A percentile compares a stretch with the other conserved stretches of the same genome.
These are phyloP conservation scores for Papilio glaucus DNA, from an alignment of 1,140 invertebrate genomes.

Conservation along the genomic window DNA sequence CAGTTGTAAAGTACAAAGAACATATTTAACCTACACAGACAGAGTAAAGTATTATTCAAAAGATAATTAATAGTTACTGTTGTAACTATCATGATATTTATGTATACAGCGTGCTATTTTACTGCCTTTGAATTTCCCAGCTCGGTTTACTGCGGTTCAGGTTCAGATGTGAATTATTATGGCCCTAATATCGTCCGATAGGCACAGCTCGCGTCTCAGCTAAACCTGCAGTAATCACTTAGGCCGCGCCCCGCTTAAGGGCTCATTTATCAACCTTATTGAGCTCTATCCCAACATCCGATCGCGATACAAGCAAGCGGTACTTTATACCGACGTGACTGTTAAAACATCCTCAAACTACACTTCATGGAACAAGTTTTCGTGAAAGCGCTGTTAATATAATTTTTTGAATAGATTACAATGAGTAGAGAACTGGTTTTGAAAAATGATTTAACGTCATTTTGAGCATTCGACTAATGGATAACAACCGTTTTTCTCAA, in stretches of 20 bases:
- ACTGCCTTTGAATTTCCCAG: not conserved
- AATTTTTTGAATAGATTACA: no score
- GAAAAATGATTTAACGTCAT: no score
- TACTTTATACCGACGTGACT: slow-evolving; percentile 27
- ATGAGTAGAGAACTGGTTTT: no score
- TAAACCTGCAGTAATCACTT: slow-evolving; percentile 80
- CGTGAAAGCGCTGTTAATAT: not conserved
- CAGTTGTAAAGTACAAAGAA: no score
- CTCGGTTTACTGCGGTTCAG: not conserved
- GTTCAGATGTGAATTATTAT: slow-evolving; percentile 19
- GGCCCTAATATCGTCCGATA: slow-evolving; percentile 48
- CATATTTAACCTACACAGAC: not conserved
- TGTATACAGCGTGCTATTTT: slow-evolving; percentile 7
- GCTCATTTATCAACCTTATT: slow-evolving; percentile 70
- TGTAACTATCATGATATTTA: not conserved
- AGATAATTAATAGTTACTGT: slow-evolving; percentile 7
- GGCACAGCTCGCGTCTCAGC: slow-evolving; percentile 46
- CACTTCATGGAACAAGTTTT: not conserved
- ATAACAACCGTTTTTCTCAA: no score
- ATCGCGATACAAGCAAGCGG: slow-evolving; percentile 51
- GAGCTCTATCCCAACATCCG: slow-evolving; percentile 52
- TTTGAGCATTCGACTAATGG: no score
- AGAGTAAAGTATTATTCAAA: not conserved
- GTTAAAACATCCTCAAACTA: slow-evolving; percentile 27
- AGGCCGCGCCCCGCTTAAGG: slow-evolving; percentile 65